phyloP scores from a whole-genome alignment of 53 echinoderm and acorn worm species.

The Paelopatides confundens region DNA sequence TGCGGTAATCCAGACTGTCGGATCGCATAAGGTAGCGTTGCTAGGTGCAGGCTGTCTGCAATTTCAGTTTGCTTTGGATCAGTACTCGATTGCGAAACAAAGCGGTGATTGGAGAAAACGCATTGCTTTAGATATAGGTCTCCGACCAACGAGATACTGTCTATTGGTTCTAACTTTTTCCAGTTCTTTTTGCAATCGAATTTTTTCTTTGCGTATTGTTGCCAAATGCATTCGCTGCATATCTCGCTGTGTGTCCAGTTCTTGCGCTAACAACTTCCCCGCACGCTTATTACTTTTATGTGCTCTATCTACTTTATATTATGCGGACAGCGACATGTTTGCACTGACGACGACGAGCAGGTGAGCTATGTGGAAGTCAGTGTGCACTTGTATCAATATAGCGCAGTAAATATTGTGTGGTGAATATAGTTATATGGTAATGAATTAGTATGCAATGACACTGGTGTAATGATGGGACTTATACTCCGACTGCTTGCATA shows the following conservation, averaged over 20 bases:
- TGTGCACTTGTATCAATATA: no score
- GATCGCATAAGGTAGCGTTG: slow-evolving; percentile 15
- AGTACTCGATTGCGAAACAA: not conserved
- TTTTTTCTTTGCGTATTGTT: slow-evolving; percentile 90
- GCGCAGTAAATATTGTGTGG: no score
- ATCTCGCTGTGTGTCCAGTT: slow-evolving; percentile 78
- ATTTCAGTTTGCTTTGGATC: slow-evolving; percentile 3
- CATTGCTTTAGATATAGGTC: not conserved
- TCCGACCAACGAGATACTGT: slow-evolving; percentile 60
- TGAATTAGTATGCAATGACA: no score
- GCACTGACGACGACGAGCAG: no score
- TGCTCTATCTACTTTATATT: slow-evolving; percentile 61
- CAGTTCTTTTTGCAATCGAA: slow-evolving; percentile 83
- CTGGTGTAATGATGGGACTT: no score
- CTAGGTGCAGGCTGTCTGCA: not conserved
- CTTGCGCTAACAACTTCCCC: slow-evolving; percentile 64
- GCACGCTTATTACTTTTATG: slow-evolving; percentile 61
- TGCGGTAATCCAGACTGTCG: not conserved
- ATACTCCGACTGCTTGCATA: no score
- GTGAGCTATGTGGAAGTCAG: no score
- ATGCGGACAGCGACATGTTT: not conserved
- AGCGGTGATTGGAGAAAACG: slow-evolving; percentile 44
- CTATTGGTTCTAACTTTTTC: slow-evolving; percentile 77
- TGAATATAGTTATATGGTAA: no score
- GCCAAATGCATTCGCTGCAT: slow-evolving; percentile 85